Percentiles rank a stretch among this genome's conserved stretches.
Evolutionary conservation across 2,797 vertebrate genomes (phyloP).

Genomic region (Petrocephalus sullivani): DNA sequence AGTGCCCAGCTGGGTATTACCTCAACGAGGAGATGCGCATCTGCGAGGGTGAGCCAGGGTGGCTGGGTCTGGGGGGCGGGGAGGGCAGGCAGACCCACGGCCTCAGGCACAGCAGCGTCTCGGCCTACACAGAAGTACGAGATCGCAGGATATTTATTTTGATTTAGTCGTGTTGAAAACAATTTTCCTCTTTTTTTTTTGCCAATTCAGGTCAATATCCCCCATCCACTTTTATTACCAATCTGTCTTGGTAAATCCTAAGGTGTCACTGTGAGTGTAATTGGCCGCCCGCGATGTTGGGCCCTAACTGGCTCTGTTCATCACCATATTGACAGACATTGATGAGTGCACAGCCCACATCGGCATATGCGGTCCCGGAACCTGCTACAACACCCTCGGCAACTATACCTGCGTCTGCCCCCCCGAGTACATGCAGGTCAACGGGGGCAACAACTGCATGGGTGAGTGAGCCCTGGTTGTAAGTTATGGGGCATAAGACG

Average conservation of each 20-base stretch:
- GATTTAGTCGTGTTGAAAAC: not conserved
- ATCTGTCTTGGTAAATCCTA: not conserved
- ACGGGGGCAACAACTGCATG: conserved; percentile 89
- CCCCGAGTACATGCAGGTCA: conserved; percentile 88
- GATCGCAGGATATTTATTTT: not conserved
- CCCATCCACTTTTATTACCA: not conserved
- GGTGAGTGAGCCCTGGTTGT: conserved; percentile 55
- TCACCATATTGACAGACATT: conserved; percentile 63
- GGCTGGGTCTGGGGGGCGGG: not conserved
- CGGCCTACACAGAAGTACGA: not conserved
- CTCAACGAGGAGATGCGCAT: conserved; percentile 80
- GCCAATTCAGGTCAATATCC: not conserved
- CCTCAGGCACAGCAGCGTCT: not conserved
- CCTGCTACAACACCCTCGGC: conserved; percentile 88
- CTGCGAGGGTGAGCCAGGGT: conserved; percentile 74
- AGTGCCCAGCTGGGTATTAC: conserved; percentile 85
- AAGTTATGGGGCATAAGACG: not conserved
- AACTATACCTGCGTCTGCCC: conserved; percentile 93
- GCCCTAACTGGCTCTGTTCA: not conserved
- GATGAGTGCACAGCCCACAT: conserved; percentile 80
- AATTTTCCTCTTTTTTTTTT: not conserved
- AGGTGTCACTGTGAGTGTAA: not conserved
- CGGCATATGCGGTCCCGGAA: conserved; percentile 84
- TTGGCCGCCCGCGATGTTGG: not conserved
- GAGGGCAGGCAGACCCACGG: not conserved